Conservation (phyloP, 2,797 vertebrate genomes). For the Onychomys torridus region DNA sequence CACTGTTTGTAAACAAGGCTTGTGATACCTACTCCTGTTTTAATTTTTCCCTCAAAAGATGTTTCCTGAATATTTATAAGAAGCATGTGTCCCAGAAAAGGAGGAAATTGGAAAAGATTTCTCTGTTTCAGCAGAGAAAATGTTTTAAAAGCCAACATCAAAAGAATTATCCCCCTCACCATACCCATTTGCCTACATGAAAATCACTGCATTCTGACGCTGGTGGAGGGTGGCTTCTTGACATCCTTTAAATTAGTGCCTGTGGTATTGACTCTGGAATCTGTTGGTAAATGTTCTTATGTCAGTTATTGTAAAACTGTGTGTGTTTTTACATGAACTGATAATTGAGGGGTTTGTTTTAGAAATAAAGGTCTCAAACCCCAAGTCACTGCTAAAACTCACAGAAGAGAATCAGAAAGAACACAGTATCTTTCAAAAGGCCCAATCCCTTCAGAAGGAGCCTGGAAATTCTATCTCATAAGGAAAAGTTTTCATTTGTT, state of each 20-base stretch:
- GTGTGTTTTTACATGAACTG: conserved; percentile 33
- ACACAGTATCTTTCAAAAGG: not conserved
- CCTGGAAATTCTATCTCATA: not conserved
- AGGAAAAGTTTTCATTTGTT: conserved; percentile 20
- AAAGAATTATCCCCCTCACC: not conserved
- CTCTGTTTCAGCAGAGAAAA: conserved; percentile 34
- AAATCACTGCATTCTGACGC: conserved; percentile 24
- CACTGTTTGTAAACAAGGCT: conserved; percentile 39
- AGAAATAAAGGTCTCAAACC: conserved; percentile 42
- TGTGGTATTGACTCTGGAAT: conserved; percentile 28
- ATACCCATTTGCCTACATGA: not conserved
- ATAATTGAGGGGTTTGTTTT: conserved; percentile 52
- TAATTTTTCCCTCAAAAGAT: conserved; percentile 49
- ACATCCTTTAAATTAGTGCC: conserved; percentile 37
- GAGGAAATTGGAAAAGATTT: conserved; percentile 54
- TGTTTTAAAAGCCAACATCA: conserved; percentile 11
- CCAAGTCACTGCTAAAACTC: conserved; percentile 11
- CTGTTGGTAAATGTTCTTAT: not conserved
- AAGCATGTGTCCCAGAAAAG: conserved; percentile 58
- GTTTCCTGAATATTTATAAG: conserved; percentile 68
- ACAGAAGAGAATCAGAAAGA: not conserved
- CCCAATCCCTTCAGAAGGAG: not conserved
- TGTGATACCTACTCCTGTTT: conserved; percentile 19
- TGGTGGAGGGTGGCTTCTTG: not conserved
- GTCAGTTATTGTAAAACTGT: conserved; percentile 13